Base-by-base conservation (phyloP, 2,113 vertebrate genomes). In the Oryzias javanicus region DNA sequence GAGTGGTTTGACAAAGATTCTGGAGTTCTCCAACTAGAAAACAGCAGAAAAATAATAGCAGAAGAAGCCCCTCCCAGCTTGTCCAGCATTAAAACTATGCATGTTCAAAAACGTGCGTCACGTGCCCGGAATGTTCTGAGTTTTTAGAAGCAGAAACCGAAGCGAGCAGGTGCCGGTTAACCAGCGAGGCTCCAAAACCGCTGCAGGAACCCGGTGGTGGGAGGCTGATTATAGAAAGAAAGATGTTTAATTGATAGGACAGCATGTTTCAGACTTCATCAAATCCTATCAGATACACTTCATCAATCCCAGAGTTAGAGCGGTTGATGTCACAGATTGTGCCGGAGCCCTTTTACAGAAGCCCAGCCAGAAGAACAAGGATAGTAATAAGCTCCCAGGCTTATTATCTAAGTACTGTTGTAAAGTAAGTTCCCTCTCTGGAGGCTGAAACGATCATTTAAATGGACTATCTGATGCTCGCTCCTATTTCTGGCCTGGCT, bases 341-440 rank as follows among this genome's bases (percentile, higher is more conserved):
- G 67, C 65, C 44, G 41, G 54, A 72, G 67, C 5, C 14, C 16
- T 5, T 29, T 52, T 51, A 56, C 62, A 67, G 70, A 73, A 70
- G 49, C 60, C 41, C 47, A 74, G 77, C 70, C 72, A 79, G 78
- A 63, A 57, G 67, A 79, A 79, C 64, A 79, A 29, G 69, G 57
- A 49, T 47, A 67, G 70, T 64, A 41, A 70, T 35, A 71, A 77
- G 61, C 72, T 60, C 25, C 56, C 48, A 60, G 79, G 79, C 78
- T 82, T 78, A 80, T 78, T 83, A 71, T 88, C 84, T 81, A 82
- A 88, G 74, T 64, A 80, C 79, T 79, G 76, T 72, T 86, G 74
- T 72, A 83, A 83, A 85, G 79, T 84, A 76, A 66, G 74, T 74
- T 74, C 76, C 49, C 71, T 67, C 61, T 83, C 80, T 75, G 48